A percentile compares a stretch with the other conserved stretches of the same genome.
Evolutionary conservation across 2,888 invertebrate genomes (phyloP).

Genomic region (Drosophila austrosaltans): DNA sequence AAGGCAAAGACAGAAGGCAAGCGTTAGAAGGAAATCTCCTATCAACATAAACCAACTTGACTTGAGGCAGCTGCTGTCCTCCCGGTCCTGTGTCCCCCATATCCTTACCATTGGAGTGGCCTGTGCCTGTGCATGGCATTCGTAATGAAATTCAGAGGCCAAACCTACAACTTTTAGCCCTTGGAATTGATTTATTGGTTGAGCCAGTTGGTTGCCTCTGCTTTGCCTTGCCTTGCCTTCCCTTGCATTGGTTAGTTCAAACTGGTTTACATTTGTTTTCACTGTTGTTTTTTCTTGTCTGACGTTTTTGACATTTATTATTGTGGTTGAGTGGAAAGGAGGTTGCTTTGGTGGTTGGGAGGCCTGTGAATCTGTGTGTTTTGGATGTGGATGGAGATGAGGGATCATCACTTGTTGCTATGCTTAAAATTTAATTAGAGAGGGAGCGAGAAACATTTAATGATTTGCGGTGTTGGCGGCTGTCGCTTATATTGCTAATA

Average conservation of each 20-base stretch:
- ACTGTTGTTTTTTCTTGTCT: constrained; percentile 18
- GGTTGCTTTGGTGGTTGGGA: constrained; percentile 34
- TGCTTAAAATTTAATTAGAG: constrained; percentile 11
- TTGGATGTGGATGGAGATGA: neutral
- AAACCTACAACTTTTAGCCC: constrained; percentile 49
- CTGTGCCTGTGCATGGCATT: constrained; percentile 63
- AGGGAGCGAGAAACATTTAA: constrained; percentile 5
- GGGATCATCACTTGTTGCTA: constrained; percentile 13
- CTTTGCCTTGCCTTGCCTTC: constrained; percentile 1
- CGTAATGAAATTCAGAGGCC: constrained; percentile 59
- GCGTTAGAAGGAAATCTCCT: constrained; percentile 21
- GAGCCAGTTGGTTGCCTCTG: constrained; percentile 39
- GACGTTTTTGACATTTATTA: constrained; percentile 57
- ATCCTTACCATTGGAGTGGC: constrained; percentile 13
- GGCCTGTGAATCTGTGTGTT: neutral
- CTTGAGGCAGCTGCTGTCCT: constrained; percentile 57
- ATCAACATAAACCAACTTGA: constrained; percentile 54
- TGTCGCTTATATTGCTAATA: constrained; percentile 4
- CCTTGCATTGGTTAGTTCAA: neutral
- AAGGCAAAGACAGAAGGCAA: constrained; percentile 8
- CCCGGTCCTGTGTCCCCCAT: constrained; percentile 11
- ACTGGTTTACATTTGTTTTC: constrained; percentile 13
- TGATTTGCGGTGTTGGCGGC: constrained; percentile 15
- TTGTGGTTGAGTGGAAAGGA: constrained; percentile 30
- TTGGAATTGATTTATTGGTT: constrained; percentile 74